Evolutionary conservation across 2,113 vertebrate species (phyloP), one percentile per base, ranked within the genome.

Genomic region (Amphiprion percula): DNA sequence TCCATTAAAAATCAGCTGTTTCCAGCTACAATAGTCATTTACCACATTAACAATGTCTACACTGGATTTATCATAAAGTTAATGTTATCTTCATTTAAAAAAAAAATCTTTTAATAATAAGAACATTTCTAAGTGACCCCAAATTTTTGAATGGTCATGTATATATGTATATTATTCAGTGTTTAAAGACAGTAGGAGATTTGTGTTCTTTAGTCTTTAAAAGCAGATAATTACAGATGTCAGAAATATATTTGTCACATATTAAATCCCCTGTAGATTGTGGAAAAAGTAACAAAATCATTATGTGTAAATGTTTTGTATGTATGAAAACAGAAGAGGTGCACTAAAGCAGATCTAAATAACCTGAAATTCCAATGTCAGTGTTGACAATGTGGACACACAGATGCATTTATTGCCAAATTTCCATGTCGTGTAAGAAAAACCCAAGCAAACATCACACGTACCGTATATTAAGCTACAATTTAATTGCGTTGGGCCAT

Each of bases 381-480:
- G 24, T 62, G n/a, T 52, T 54, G 16, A 11, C 1, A 3, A 67
- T 65, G 30, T 53, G 1, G 0, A 21, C n/a, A 44, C 16, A 55
- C 2, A 10, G 5, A 70, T 61, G 0, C 1, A 16, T 62, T 19
- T 23, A 23, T 30, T 8, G 33, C 11, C 53, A 55, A 85, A 67
- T 74, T 55, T 80, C 53, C 80, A 69, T 4, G 4, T 87, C 77
- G 39, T 77, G 65, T 8, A 16, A 16, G 59, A 83, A 90, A 91
- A 84, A 30, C 63, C 88, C 88, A 77, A 69, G 71, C 70, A 41
- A 58, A 21, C 58, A 53, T 19, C 41, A 44, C 44, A 67, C 5
- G n/a, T 52, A 71, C 4, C 59, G 15, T 74, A 24, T 15, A 52
- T 2, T 19, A 28, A 58, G 10, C 50, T 1, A 6, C 0, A 54